A percentile compares a stretch with the other conserved stretches of the same genome.
Evolutionary conservation across 2,113 vertebrate genomes (phyloP).

Genomic region (Atractosteus spatula): DNA sequence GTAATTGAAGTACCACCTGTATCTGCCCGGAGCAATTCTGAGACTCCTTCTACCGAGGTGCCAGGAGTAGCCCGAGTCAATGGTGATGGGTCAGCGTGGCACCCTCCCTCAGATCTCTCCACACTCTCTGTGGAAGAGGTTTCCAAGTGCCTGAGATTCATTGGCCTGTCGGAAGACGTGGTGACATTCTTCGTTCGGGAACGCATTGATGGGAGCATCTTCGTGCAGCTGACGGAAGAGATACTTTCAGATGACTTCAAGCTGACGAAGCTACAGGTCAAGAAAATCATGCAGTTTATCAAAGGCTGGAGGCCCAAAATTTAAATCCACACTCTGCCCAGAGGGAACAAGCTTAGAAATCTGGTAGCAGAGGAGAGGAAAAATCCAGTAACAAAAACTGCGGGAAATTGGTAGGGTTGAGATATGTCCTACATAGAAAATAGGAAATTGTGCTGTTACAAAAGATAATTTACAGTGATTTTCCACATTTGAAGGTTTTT

Average conservation of each 20-base stretch:
- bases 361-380: too few relatives aligned
- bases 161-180: conserved; percentile 89
- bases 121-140: conserved; percentile 91
- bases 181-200: conserved; percentile 87
- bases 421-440: too few relatives aligned
- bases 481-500: too few relatives aligned
- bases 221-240: conserved; percentile 95
- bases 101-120: conserved; percentile 86
- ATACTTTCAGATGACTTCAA: conserved; percentile 94
- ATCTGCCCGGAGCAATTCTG: conserved; percentile 38
- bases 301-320: conserved; percentile 98
- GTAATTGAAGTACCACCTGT: conserved; percentile 48
- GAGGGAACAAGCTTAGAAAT: too few relatives aligned
- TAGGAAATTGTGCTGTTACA: too few relatives aligned
- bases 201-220: conserved; percentile 92
- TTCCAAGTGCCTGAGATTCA: conserved; percentile 89
- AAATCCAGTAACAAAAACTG: too few relatives aligned
- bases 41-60: conserved; percentile 34
- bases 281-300: conserved; percentile 98
- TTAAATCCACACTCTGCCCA: conserved; percentile 29
- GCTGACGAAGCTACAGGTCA: conserved; percentile 94
- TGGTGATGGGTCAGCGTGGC: conserved; percentile 68
- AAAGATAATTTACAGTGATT: too few relatives aligned
- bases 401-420: too few relatives aligned
- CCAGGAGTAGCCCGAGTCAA: conserved; percentile 33